Conservation (phyloP, 2,113 vertebrate species). For the Psammodynastes pulverulentus region DNA sequence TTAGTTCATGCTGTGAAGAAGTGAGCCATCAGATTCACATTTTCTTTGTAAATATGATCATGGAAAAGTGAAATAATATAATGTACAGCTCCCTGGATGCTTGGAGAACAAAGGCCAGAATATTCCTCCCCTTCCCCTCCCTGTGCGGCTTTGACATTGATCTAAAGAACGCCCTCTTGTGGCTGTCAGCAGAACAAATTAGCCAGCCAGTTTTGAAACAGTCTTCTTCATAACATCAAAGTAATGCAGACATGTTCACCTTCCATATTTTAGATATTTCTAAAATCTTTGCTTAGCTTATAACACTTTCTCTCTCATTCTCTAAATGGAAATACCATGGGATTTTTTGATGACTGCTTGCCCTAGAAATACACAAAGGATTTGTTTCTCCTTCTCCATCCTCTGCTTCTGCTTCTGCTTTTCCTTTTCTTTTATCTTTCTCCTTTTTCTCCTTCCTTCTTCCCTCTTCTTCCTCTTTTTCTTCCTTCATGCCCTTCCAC, state of each 20-base stretch:
- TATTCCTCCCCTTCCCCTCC: constrained; percentile 59
- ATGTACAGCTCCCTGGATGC: constrained; percentile 70
- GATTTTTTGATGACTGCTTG: constrained; percentile 85
- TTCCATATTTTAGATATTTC: constrained; percentile 80
- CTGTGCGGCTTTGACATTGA: constrained; percentile 97
- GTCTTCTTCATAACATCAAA: constrained; percentile 15
- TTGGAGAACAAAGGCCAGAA: constrained; percentile 79
- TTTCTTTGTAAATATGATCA: constrained; percentile 31
- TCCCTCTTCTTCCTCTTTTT: not conserved
- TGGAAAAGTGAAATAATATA: constrained; percentile 67
- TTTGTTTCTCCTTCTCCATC: not conserved
- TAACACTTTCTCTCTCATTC: constrained; percentile 78
- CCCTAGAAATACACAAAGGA: constrained; percentile 79
- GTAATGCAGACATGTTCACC: constrained; percentile 50
- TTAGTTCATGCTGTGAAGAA: not conserved
- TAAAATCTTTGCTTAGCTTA: constrained; percentile 87
- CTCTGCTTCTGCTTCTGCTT: not conserved
- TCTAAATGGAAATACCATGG: constrained; percentile 84
- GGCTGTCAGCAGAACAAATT: constrained; percentile 58
- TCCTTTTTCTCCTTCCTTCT: not conserved
- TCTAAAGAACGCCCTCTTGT: constrained; percentile 93
- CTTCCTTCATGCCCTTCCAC: constrained; percentile 20
- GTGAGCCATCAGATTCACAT: constrained; percentile 1
- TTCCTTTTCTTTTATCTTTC: not conserved
- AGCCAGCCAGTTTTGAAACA: constrained; percentile 10